Evolutionary conservation across 2,113 vertebrate genomes (phyloP), one percentile per base, ranked within the genome.

Genomic region (Cottus gobio): DNA sequence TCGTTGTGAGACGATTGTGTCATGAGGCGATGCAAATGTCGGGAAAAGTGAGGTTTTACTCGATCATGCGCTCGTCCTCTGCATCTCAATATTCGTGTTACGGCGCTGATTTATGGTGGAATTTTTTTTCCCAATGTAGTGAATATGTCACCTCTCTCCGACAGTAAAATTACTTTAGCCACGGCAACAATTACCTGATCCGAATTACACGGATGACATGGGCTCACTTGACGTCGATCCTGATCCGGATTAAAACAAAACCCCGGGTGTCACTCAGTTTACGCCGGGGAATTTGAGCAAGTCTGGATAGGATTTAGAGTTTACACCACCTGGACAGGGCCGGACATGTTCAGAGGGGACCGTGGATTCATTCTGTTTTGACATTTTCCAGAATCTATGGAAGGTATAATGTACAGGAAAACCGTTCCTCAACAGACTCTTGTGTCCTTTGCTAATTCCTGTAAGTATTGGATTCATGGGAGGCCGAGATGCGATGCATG

Each of bases 211-310:
- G 71, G 61, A 84, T 83, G 57, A 63, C 63, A 85, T 26, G 61
- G 57, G n/a, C 61, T 66, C 52, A 60, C 57, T 66, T 72, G 42
- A 57, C 50, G 48, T 60, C 56, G 50, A 82, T 75, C 52, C 67
- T 66, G 42, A 71, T 71, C 63, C 42, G 54, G 74, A 85, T 85
- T 79, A 72, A 86, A 76, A 68, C 46, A 65, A n/a, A n/a, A 64
- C 67, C 46, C 1, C 1, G 36, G 20, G 65, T 63, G 52, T 82
- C 68, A 74, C 37, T 79, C 66, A 71, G 13, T 73, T 58, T 71
- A 82, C 62, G 12, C 24, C 6, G 6, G 39, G 22, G 56, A 57
- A 74, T 64, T 28, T 74, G 44, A 52, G 7, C 2, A 50, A 52
- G 36, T 74, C 62, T 2, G 4, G 52, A 31, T 5, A 5, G 75